Base-by-base conservation (phyloP, 2,888 invertebrate genomes). In the Pterostichus niger region DNA sequence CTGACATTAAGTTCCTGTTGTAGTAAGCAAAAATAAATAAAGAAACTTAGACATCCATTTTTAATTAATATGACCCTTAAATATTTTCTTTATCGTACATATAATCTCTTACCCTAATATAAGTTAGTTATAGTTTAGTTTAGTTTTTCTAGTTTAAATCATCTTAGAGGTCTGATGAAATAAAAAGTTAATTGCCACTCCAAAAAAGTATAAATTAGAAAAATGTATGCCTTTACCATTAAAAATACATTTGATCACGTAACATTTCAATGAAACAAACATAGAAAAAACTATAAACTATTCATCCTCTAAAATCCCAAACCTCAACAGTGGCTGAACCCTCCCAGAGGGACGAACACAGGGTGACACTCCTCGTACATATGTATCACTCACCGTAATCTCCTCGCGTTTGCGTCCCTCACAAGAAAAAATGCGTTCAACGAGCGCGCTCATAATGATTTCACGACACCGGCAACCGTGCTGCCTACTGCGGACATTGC, bases 361-460 rank as follows among this genome's bases (percentile, higher is more conserved):
- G 6, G 33, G 68, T 40, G 46, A 71, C 68, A 71, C 6, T 31
- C n/a, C 40, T 10, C 68, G 68, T 71, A 71, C 68, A 71, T 71
- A 71, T 71, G 68, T 71, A 71, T 71, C 68, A 71, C 68, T 71
- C 68, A 9, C 44, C 33, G 44, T 71, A 71, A 71, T 71, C 68
- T 71, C 10, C 17, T 5, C 9, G 40, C 2, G 40, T 40, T 9
- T 40, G 40, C 10, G 56, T 56, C 49, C 49, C 17, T 56, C 17
- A 6, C 33, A 2, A 13, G 35, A 71, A 17, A 44, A 71, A 44
- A 17, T 40, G 68, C 68, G 6, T 44, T 44, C 56, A 49, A 49
- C 49, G 68, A 71, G 68, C 44, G 11, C 17, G 10, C 59, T 77
- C 77, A 77, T 77, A 77, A 77, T 77, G 77, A 77, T 77, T 77